Base-by-base conservation (phyloP, 2,113 vertebrate species). In the Trogon melanurus region DNA sequence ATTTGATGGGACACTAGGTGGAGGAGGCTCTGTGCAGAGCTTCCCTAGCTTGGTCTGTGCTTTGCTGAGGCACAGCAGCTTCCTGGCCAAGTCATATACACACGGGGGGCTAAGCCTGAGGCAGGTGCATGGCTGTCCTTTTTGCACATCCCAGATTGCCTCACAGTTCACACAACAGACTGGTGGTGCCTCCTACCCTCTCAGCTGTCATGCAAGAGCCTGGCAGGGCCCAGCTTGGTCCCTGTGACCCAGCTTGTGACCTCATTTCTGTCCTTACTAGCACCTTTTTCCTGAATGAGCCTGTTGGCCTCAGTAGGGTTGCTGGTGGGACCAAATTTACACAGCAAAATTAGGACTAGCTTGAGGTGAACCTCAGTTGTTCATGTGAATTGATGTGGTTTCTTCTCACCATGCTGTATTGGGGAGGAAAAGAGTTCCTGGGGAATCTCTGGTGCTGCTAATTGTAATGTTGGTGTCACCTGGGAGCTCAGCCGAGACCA, bases 331-430 rank as follows among this genome's bases (percentile, higher is more conserved):
- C 9, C 41, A 70, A 45, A n/a, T 19, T 21, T 9, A 9, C 57
- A 22, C 26, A 53, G 57, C 36, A 56, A 38, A 51, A 34, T 5
- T 51, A 38, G 29, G 29, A 16, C 15, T 73, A 21, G 51, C 19
- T 27, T 45, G 30, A 44, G 61, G 13, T 32, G 22, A 78, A 25
- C 8, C 30, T 78, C 72, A 56, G 26, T 16, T 69, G 2, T 51
- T 67, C 1, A 4, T n/a, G 27, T n/a, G 58, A 44, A 9, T 53
- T 15, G 10, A 20, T 47, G 47, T 76, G 23, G 5, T 87, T 89
- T 83, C 51, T 54, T 80, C 60, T 29, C 6, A 51, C 10, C 9
- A 7, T 0, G 0, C 1, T 72, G 21, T 25, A 10, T 22, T 22
- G 10, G 22, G 16, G 6, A 21, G 16, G 15, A 8, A 15, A n/a